phyloP scores from a whole-genome alignment of 53 echinoderm and acorn worm species.

The Temnopleurus reevesii region DNA sequence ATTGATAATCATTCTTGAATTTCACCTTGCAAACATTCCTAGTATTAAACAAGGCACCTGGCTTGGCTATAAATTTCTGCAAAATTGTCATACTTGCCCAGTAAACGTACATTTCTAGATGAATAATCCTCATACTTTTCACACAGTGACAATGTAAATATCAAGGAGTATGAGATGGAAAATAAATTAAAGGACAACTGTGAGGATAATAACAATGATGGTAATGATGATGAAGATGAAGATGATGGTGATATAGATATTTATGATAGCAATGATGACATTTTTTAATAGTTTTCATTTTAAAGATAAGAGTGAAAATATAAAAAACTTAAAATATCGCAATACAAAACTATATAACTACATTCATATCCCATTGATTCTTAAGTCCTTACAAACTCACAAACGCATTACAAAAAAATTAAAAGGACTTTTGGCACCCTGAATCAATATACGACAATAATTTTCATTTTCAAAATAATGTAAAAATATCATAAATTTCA shows the following conservation, averaged over 20 bases:
- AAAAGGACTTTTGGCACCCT: too few relatives aligned
- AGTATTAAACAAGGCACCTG: too few relatives aligned
- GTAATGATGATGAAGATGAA: neutral
- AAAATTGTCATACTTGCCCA: neutral
- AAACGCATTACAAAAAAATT: too few relatives aligned
- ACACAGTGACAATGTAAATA: neutral
- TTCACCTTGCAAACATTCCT: too few relatives aligned
- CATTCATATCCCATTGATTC: too few relatives aligned
- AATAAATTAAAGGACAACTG: neutral
- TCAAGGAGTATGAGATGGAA: neutral
- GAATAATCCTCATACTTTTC: neutral
- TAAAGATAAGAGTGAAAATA: neutral
- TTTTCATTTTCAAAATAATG: too few relatives aligned
- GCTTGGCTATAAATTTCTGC: too few relatives aligned
- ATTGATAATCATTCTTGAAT: neutral
- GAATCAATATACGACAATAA: too few relatives aligned
- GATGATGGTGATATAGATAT: neutral
- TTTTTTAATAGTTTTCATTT: neutral
- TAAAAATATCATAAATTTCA: too few relatives aligned
- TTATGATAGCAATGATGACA: too few relatives aligned
- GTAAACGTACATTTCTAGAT: neutral
- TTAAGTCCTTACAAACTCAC: too few relatives aligned
- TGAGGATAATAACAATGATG: neutral
- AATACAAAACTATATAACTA: neutral
- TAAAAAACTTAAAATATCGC: neutral